Evolutionary conservation across 2,888 invertebrate species (phyloP).

Genomic region (Hedychridium roseum): DNA sequence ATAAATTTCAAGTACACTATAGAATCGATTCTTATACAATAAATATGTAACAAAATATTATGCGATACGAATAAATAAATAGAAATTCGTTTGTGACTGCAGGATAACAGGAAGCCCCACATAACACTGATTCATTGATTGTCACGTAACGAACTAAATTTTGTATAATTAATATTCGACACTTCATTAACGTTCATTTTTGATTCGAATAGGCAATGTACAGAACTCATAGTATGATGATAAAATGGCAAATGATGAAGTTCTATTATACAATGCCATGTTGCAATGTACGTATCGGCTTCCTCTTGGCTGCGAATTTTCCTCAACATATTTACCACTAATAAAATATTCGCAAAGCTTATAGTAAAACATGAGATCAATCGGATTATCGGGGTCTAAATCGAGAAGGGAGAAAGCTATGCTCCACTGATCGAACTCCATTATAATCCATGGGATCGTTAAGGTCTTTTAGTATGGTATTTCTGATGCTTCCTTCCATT

Average conservation of each 20-base stretch:
- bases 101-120: conserved; percentile 20
- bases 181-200: background rate
- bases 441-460: too few relatives aligned
- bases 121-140: conserved; percentile 18
- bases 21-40: conserved; percentile 34
- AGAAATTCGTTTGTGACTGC: conserved; percentile 23
- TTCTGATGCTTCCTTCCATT: conserved; percentile 2
- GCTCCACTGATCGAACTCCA: conserved; percentile 2
- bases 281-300: conserved; percentile 1
- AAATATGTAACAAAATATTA: conserved; percentile 35
- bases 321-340: conserved; percentile 27
- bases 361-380: conserved; percentile 45
- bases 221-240: conserved; percentile 4
- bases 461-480: too few relatives aligned
- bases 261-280: background rate
- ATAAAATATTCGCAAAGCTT: conserved; percentile 38
- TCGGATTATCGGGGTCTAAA: conserved; percentile 14
- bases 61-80: conserved; percentile 38
- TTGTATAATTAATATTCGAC: conserved; percentile 14
- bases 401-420: conserved; percentile 18
- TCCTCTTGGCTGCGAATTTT: conserved; percentile 12
- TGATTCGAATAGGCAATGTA: conserved; percentile 12
- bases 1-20: conserved; percentile 27
- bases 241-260: background rate
- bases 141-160: conserved; percentile 14